phyloP scores from a whole-genome alignment of 2,797 vertebrate species.

The Oreochromis grahami region DNA sequence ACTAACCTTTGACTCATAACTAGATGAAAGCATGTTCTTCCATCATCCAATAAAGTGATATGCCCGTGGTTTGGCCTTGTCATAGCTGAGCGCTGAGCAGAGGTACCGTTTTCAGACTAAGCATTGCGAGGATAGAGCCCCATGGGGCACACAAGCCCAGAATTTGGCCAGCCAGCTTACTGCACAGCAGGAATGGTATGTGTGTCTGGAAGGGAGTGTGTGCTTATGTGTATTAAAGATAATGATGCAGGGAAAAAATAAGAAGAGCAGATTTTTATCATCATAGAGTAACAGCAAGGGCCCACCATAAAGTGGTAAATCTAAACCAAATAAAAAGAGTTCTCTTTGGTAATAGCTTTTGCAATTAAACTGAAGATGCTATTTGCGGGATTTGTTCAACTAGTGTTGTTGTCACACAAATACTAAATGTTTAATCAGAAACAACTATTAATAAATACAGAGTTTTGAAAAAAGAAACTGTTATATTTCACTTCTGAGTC shows the following conservation, averaged over 20 bases:
- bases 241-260: constrained; percentile 34
- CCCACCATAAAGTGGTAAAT: not conserved
- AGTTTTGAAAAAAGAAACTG: not conserved
- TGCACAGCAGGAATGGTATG: constrained; percentile 5
- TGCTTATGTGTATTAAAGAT: not conserved
- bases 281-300: not conserved
- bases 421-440: not conserved
- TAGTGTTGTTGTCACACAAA: not conserved
- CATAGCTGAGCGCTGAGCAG: not conserved
- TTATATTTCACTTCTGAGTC: not conserved
- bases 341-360: not conserved
- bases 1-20: constrained; percentile 21
- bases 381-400: not conserved
- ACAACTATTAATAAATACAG: not conserved
- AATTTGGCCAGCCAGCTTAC: constrained; percentile 45
- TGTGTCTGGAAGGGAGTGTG: not conserved
- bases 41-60: constrained; percentile 25
- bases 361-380: not conserved
- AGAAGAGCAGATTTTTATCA: constrained; percentile 3
- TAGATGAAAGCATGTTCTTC: constrained; percentile 10
- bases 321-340: not conserved
- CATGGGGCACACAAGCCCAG: constrained; percentile 12
- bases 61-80: constrained; percentile 8
- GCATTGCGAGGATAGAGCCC: constrained; percentile 7
- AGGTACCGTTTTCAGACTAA: constrained; percentile 26